Evolutionary conservation across 2,113 vertebrate genomes (phyloP), one percentile per base, ranked within the genome.

Genomic region (Thomomys bottae): DNA sequence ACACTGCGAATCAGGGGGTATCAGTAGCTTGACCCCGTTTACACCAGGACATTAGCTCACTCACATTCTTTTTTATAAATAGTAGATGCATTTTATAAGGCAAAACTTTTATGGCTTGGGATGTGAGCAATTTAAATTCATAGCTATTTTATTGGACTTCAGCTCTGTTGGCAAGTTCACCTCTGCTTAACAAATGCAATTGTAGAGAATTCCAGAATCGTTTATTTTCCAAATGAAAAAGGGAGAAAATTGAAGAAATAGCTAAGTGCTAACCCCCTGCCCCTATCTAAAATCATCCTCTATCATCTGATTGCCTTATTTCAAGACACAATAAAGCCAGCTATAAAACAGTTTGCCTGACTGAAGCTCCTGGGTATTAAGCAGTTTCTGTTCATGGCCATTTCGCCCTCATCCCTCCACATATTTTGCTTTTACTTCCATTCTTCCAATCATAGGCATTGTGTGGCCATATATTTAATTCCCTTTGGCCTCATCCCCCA

Each of bases 161-260:
- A 63, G 67, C 49, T 88, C 54, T 93, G 24, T 80, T 66, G 57
- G 49, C n/a, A 79, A 88, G 66, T 72, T 90, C 86, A 54, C 18
- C 59, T 76, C 78, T 90, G 54, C n/a, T 90, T 90, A 85, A 77
- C 64, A 89, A 84, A 87, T 80, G 21, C 61, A 77, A 80, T 30
- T 73, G 12, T 21, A 81, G 71, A 90, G 63, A 90, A 88, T 67
- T 94, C 61, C 8, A 93, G 67, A 93, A 95, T 49, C 67, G 21
- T 78, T 3, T 78, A 66, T 83, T 75, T 93, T 75, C 92, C 88
- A 73, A 84, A 82, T 71, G 86, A 80, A 61, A 73, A 82, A 28
- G 26, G 24, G 77, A 85, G 34, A 75, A 72, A 76, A 72, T 36
- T 72, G 57, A 93, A 93, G 20, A 89, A 81, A 90, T 73, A 32